Evolutionary conservation across 2,888 invertebrate genomes (phyloP).

Genomic region (Shargacucullia verbasci): DNA sequence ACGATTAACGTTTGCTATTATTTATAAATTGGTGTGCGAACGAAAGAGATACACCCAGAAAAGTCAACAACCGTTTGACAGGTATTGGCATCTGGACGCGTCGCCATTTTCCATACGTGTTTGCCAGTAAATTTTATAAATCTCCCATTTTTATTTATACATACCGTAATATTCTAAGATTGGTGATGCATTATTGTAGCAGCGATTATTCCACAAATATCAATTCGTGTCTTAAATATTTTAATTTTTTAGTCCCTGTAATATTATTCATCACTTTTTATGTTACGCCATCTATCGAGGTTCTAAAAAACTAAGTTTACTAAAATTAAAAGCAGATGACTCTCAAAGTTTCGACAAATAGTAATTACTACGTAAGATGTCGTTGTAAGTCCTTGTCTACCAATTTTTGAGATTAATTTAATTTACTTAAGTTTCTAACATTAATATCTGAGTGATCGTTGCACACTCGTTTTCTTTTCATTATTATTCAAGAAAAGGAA

Average conservation of each 20-base stretch:
- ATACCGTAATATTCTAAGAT: too few relatives aligned
- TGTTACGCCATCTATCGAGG: constrained; percentile 5
- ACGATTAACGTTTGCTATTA: constrained; percentile 22
- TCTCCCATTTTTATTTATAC: constrained; percentile 21
- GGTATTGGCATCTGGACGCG: constrained; percentile 60
- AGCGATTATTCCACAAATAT: too few relatives aligned
- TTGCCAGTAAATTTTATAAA: constrained; percentile 48
- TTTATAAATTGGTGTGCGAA: constrained; percentile 39
- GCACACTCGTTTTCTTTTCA: too few relatives aligned
- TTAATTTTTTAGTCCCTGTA: too few relatives aligned
- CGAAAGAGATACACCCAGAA: constrained; percentile 63
- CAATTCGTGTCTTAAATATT: too few relatives aligned
- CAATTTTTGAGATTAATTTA: too few relatives aligned
- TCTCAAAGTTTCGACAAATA: not conserved
- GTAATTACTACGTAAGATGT: not conserved
- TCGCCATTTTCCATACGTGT: constrained; percentile 66
- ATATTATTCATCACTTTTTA: too few relatives aligned
- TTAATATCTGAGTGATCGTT: too few relatives aligned
- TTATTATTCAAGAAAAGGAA: too few relatives aligned
- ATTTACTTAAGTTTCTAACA: too few relatives aligned
- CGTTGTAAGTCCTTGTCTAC: not conserved
- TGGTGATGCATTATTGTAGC: not conserved
- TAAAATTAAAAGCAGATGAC: constrained; percentile 5
- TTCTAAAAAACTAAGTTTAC: not conserved
- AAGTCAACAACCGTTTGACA: constrained; percentile 87